phyloP scores from a whole-genome alignment of 2,888 invertebrate species.

The Volucella inanis region DNA sequence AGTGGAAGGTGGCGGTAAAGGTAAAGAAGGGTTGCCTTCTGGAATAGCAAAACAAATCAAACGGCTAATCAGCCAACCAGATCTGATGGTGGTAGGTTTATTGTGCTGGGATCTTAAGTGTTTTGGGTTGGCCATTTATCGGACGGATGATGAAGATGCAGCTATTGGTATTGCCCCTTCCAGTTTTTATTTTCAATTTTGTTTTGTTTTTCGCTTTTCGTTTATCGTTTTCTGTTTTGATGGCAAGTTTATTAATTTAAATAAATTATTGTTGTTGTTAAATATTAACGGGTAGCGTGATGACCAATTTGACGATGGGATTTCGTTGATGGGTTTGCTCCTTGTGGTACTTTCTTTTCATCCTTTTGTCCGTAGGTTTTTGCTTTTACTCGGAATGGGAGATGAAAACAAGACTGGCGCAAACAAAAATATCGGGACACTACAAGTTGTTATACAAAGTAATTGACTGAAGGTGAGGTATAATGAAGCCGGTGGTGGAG shows the following conservation, averaged over 20 bases:
- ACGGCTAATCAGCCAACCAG: conserved; percentile 54
- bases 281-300: conserved; percentile 22
- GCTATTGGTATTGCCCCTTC: conserved; percentile 31
- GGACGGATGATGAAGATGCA: conserved; percentile 41
- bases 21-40: conserved; percentile 47
- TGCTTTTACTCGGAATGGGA: conserved; percentile 12
- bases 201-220: too few relatives aligned
- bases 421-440: background rate
- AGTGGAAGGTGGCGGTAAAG: conserved; percentile 15
- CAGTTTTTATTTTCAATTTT: background rate
- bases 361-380: background rate
- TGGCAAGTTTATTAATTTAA: conserved; percentile 61
- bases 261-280: conserved; percentile 62
- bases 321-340: conserved; percentile 2
- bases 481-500: background rate
- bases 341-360: conserved; percentile 17
- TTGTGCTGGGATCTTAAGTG: conserved; percentile 13
- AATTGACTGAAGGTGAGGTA: background rate
- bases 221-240: background rate
- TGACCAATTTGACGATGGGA: conserved; percentile 32
- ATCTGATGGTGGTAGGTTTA: conserved; percentile 50
- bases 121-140: conserved; percentile 50
- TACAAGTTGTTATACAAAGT: background rate
- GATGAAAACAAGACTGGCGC: background rate
- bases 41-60: conserved; percentile 50